Evolutionary conservation across 1,140 invertebrate genomes (phyloP), one percentile per base, ranked within the genome.

Genomic region (Atta cephalotes): DNA sequence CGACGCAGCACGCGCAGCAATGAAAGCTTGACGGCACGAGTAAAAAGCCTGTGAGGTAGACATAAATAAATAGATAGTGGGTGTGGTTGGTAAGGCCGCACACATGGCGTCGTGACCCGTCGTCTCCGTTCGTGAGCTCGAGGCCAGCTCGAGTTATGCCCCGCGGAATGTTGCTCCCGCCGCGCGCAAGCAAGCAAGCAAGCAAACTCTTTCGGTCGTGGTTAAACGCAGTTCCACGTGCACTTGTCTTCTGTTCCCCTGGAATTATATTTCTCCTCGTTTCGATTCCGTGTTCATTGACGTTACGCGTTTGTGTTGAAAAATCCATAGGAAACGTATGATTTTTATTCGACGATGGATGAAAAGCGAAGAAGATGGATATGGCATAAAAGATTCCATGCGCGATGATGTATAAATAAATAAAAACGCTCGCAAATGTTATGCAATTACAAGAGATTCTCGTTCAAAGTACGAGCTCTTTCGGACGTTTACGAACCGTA

Each of bases 61-160:
- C 90, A 91, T 91, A 91, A 91, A 91, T 90, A 90, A 90, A 91
- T 91, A 88, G 90, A 66, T 80, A 80, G 90, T 91, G 85, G 90
- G 90, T 91, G 90, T 91, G 89, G 90, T 91, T 87, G 90, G 89
- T 89, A 31, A 86, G 90, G 90, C 90, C 90, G 90, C 90, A 91
- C 90, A 91, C 90, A 91, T 91, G 90, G 90, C 90, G 88, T 91
- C 90, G 90, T 91, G 90, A 91, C 90, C 90, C 90, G 90, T 91
- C 90, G 49, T 81, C 78, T 91, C 87, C 60, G 85, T 86, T 89
- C 90, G 90, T 90, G 89, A 88, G 90, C 88, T 68, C 90, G 80
- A 82, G 70, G 81, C 86, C 84, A 81, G 90, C 79, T 91, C 79
- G 85, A 91, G 90, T 91, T 91, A 88, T 89, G 90, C 90, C 90